phyloP scores from a whole-genome alignment of 2,888 invertebrate species.

The Pseudococcus longispinus region DNA sequence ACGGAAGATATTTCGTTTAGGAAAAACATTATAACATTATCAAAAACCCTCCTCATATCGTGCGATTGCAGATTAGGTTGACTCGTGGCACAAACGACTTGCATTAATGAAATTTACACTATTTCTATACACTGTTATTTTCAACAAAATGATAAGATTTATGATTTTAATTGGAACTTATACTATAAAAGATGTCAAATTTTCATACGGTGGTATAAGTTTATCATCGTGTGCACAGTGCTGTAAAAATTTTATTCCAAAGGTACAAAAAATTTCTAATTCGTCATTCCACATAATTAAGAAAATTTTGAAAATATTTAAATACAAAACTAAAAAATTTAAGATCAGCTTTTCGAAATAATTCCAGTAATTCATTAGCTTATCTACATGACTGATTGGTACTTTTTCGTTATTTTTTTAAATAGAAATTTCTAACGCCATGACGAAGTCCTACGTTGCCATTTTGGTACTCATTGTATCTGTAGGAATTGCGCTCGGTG shows the following conservation, averaged over 20 bases:
- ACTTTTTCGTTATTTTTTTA: too few species aligned
- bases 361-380: too few species aligned
- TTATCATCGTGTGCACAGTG: background rate
- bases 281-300: too few species aligned
- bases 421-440: background rate
- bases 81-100: too few species aligned
- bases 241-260: background rate
- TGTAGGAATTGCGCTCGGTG: background rate
- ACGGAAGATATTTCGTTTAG: too few species aligned
- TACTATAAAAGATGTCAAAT: background rate
- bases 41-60: too few species aligned
- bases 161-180: background rate
- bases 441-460: background rate
- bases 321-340: too few species aligned
- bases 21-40: too few species aligned
- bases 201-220: background rate
- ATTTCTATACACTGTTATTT: background rate
- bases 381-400: too few species aligned
- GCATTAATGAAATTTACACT: background rate
- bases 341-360: too few species aligned
- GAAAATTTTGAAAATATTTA: too few species aligned
- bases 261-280: background rate
- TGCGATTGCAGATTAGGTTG: too few species aligned
- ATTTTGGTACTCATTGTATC: background rate
- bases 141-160: background rate